Percentiles rank a stretch among this genome's conserved stretches.
Conservation (phyloP, 2,888 invertebrate species). For the Lamellibrachia satsuma region DNA sequence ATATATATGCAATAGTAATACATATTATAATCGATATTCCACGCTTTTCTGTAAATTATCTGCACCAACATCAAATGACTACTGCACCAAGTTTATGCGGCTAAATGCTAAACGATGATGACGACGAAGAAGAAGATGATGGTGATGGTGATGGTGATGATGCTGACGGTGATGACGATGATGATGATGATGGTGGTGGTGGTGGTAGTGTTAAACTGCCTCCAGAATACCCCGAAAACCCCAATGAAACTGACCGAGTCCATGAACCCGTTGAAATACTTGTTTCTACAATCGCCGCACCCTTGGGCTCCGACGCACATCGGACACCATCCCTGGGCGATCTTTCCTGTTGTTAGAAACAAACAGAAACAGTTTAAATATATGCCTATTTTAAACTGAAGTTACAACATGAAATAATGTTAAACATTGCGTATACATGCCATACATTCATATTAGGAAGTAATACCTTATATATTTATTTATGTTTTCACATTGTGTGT, state of each 20-base stretch:
- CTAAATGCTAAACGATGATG: too few species aligned
- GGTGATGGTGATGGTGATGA: too few species aligned
- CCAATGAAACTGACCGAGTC: not conserved
- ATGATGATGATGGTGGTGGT: too few species aligned
- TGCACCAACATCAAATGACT: too few species aligned
- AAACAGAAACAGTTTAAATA: not conserved
- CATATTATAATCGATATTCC: too few species aligned
- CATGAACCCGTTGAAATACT: not conserved
- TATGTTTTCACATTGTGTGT: not conserved
- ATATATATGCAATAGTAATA: too few species aligned
- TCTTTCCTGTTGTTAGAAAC: not conserved
- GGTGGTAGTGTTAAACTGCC: too few species aligned
- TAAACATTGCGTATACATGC: not conserved
- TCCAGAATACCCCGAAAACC: not conserved
- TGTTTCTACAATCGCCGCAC: not conserved
- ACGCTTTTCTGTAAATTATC: too few species aligned
- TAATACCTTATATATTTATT: not conserved
- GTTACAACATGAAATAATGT: too few species aligned
- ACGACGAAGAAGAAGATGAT: too few species aligned
- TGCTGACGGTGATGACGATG: too few species aligned
- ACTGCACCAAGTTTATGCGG: too few species aligned
- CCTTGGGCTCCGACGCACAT: not conserved
- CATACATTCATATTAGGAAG: not conserved
- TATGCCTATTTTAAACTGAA: not conserved
- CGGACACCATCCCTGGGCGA: not conserved